Evolutionary conservation across 2,113 vertebrate species (phyloP), one percentile per base, ranked within the genome.

Genomic region (Gavia stellata): DNA sequence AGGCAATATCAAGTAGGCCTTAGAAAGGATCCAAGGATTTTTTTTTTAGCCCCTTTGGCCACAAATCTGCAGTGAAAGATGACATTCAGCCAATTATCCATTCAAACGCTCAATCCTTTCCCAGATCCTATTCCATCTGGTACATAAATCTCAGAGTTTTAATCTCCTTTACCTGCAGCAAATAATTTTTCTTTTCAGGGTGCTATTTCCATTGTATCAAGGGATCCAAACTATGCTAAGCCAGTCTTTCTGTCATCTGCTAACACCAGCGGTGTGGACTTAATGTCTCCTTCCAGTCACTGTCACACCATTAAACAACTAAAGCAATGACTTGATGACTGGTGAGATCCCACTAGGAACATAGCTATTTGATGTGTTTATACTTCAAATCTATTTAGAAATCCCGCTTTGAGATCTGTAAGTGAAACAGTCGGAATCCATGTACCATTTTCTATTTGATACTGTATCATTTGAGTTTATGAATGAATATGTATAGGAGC

Each of bases 81-180:
- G 86, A 91, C 49, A 81, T 72, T 81, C 65, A 82, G 93, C 84
- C 89, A 94, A 29, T 65, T 92, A 85, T 13, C 14, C 84, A 79
- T 58, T 95, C 78, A 94, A 94, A 65, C 10, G 13, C 56, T 79
- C 89, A 61, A 5, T 90, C 10, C 6, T 87, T 94, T 94, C 72
- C 61, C 86, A 94, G 65, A 40, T 63, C 82, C 56, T 75, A 28
- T 75, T 81, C 70, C 61, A 85, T 91, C 81, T 89, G 81, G 56
- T 74, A 67, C 9, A 87, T 16, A 79, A 82, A 92, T 89, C 70
- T 87, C 42, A 72, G 44, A 44, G 53, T 63, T 92, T 94, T 95
- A 67, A 86, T 94, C 85, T 94, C 77, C 81, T 92, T 95, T 91
- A 96, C 92, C 93, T 96, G 70, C 56, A 81, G 70, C 73, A n/a